phyloP scores from a whole-genome alignment of 1,140 invertebrate species.

The Euwallacea similis region DNA sequence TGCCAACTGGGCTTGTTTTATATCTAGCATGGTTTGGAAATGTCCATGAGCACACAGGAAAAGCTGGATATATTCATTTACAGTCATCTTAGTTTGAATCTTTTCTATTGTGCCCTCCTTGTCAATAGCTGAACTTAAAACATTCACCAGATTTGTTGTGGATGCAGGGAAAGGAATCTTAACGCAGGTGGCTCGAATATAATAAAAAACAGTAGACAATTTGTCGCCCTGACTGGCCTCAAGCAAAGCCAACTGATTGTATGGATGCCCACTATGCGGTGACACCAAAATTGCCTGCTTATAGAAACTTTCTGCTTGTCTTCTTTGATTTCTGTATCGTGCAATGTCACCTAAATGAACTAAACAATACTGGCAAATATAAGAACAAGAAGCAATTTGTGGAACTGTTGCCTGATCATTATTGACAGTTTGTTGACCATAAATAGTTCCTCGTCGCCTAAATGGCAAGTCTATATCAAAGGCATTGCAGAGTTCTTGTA shows the following conservation, averaged over 20 bases:
- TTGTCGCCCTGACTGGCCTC: slow-evolving; percentile 80
- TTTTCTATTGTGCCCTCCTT: slow-evolving; percentile 57
- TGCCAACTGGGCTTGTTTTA: slow-evolving; percentile 61
- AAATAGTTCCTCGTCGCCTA: slow-evolving; percentile 54
- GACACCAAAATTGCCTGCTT: slow-evolving; percentile 79
- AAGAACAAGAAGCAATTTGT: slow-evolving; percentile 73
- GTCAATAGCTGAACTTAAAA: slow-evolving; percentile 62
- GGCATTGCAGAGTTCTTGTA: slow-evolving; percentile 79
- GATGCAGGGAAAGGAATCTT: slow-evolving; percentile 82
- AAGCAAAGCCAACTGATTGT: slow-evolving; percentile 83
- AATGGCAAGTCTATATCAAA: slow-evolving; percentile 82
- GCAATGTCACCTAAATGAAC: slow-evolving; percentile 87
- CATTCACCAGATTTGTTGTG: slow-evolving; percentile 73
- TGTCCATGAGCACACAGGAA: slow-evolving; percentile 69
- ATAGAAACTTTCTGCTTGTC: slow-evolving; percentile 80
- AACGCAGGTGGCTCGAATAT: slow-evolving; percentile 77
- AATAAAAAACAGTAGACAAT: slow-evolving; percentile 81
- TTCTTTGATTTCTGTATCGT: slow-evolving; percentile 76
- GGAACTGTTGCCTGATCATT: slow-evolving; percentile 55
- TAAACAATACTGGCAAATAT: slow-evolving; percentile 84
- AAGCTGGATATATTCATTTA: slow-evolving; percentile 69
- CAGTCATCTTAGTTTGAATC: slow-evolving; percentile 63
- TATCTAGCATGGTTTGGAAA: slow-evolving; percentile 62
- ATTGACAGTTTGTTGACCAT: slow-evolving; percentile 45
- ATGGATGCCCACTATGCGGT: slow-evolving; percentile 82